A percentile compares a stretch with the other conserved stretches of the same genome.
phyloP scores from a whole-genome alignment of 2,797 vertebrate genomes.

The Psittacula echo region DNA sequence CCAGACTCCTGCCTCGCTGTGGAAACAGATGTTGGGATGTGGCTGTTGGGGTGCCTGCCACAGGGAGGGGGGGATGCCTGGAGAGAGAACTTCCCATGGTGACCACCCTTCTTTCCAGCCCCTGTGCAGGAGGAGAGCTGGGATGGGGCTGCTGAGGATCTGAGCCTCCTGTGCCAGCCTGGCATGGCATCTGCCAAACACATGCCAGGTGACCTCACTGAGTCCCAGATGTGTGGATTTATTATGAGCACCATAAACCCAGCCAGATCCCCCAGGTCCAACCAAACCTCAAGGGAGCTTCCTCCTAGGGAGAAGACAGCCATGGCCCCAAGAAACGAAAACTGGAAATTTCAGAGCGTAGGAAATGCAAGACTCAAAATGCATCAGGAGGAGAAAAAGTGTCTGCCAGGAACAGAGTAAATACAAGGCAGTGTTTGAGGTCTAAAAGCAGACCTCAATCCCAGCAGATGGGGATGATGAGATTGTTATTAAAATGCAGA shows the following conservation, averaged over 20 bases:
- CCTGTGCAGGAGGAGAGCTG: not conserved
- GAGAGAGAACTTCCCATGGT: not conserved
- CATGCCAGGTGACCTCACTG: not conserved
- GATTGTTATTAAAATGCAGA: constrained; percentile 28
- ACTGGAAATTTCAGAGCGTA: not conserved
- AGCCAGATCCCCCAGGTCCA: not conserved
- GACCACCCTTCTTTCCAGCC: not conserved
- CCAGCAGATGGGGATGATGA: not conserved
- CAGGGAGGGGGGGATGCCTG: not conserved
- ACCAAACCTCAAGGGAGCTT: not conserved
- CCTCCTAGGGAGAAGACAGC: not conserved
- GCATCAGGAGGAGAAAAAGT: not conserved
- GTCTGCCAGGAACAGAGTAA: not conserved
- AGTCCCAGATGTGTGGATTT: not conserved
- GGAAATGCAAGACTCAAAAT: not conserved
- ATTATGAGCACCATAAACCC: not conserved
- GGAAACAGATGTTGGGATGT: not conserved
- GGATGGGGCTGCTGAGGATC: not conserved
- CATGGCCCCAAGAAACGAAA: not conserved
- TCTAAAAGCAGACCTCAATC: not conserved
- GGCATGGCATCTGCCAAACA: fast-evolving
- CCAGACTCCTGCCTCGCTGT: fast-evolving
- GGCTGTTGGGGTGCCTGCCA: not conserved
- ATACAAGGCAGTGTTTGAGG: not conserved
- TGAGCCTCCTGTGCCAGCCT: not conserved